Base-by-base conservation (phyloP, 2,797 vertebrate species). In the Erpetoichthys calabaricus region DNA sequence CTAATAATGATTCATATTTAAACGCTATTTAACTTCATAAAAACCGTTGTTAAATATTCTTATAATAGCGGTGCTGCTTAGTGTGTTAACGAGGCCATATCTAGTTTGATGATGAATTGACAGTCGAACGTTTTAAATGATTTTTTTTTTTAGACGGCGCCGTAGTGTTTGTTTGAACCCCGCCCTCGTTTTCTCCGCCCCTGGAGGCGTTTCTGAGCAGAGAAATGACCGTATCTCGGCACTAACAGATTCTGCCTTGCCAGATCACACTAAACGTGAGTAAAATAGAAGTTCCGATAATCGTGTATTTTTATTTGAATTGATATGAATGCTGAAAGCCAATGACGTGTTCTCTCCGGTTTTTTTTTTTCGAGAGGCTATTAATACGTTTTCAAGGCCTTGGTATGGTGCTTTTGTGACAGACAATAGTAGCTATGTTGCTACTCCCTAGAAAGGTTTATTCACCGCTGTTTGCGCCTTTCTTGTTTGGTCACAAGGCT, bases 111-210 rank as follows among this genome's bases (percentile, higher is more conserved):
- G n/a, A n/a, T n/a, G n/a, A n/a, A n/a, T n/a, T n/a, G n/a, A n/a
- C n/a, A n/a, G n/a, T n/a, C n/a, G n/a, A n/a, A n/a, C n/a, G n/a
- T n/a, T n/a, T n/a, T n/a, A n/a, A n/a, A n/a, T n/a, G n/a, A n/a
- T n/a, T n/a, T n/a, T n/a, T n/a, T n/a, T n/a, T n/a, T n/a, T n/a
- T n/a, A n/a, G n/a, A n/a, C n/a, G n/a, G n/a, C n/a, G n/a, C n/a
- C n/a, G n/a, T n/a, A n/a, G n/a, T 44, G 25, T 42, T 8, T 44
- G 25, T 8, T 42, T 67, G 47, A 56, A 59, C 66, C 73, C 76
- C 74, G 69, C 68, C 64, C 63, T 64, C 68, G 57, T 50, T 64
- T 67, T 81, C 78, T 71, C 82, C 82, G 77, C 80, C 83, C 79
- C 80, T 72, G 63, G 72, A 81, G 70, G 63, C 63, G 57, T 76